Conservation (phyloP, 2,113 vertebrate species). For the Podarcis raffonei region DNA sequence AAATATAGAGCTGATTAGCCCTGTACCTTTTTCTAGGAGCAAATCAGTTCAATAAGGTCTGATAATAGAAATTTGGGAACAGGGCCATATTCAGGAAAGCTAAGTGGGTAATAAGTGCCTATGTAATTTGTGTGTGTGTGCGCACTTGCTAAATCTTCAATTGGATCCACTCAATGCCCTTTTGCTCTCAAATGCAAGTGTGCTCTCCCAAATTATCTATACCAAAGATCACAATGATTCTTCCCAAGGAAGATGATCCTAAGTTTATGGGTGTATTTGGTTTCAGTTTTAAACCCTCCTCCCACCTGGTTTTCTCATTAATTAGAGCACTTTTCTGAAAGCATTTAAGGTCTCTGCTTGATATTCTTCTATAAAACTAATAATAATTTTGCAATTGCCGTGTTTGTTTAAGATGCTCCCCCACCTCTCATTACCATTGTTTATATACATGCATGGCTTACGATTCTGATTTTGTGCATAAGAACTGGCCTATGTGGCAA, state of each 20-base stretch:
- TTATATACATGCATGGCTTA: not conserved
- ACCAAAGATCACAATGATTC: not conserved
- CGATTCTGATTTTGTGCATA: not conserved
- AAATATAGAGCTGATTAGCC: not conserved
- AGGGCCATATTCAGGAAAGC: not conserved
- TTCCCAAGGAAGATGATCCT: constrained; percentile 1
- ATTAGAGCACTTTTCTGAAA: not conserved
- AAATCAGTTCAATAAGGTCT: not conserved
- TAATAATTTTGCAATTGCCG: not conserved
- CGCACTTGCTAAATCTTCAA: not conserved
- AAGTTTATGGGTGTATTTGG: not conserved
- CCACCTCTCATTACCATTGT: not conserved
- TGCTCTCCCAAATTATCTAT: not conserved
- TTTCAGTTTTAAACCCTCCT: not conserved
- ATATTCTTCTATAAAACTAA: not conserved
- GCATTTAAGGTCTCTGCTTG: not conserved
- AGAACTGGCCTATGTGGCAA: not conserved
- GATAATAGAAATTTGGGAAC: not conserved
- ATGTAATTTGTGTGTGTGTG: not conserved
- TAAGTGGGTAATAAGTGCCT: not conserved
- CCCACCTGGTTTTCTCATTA: not conserved
- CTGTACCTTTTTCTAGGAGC: not conserved
- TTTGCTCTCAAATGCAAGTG: not conserved
- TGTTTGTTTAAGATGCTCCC: not conserved
- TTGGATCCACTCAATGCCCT: not conserved